phyloP scores from a whole-genome alignment of 2,888 invertebrate species.

The Choristoneura rosaceana region DNA sequence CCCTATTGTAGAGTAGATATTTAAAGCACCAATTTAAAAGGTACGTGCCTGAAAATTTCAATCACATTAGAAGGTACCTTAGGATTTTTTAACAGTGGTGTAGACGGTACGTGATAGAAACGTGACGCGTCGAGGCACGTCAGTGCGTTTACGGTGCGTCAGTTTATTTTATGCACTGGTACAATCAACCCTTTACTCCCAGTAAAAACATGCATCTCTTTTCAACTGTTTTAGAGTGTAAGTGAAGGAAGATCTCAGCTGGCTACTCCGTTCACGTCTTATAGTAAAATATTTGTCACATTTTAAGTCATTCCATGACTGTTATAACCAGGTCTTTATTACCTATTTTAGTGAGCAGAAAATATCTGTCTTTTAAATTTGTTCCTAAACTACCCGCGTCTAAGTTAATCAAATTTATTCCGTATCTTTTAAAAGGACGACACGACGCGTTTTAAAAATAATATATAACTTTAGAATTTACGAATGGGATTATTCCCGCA shows the following conservation, averaged over 20 bases:
- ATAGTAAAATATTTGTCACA: slow-evolving; percentile 18
- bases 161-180: too few relatives aligned
- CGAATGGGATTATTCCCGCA: background rate
- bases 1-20: too few relatives aligned
- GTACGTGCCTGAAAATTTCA: too few relatives aligned
- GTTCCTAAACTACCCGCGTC: slow-evolving; percentile 13
- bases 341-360: slow-evolving; percentile 36
- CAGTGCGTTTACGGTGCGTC: too few relatives aligned
- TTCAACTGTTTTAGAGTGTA: background rate
- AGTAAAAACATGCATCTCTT: background rate
- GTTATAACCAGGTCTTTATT: slow-evolving; percentile 10
- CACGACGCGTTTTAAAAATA: background rate
- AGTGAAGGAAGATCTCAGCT: background rate
- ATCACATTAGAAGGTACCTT: too few relatives aligned
- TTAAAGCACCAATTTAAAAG: too few relatives aligned
- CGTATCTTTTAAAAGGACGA: background rate
- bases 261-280: background rate
- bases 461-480: background rate
- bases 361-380: slow-evolving; percentile 35
- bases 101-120: too few relatives aligned
- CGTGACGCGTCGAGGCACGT: too few relatives aligned
- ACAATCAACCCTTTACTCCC: too few relatives aligned
- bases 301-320: slow-evolving; percentile 34
- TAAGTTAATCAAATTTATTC: background rate
- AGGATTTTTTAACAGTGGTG: too few relatives aligned